Evolutionary conservation across 2,888 invertebrate genomes (phyloP).

Genomic region (Perdita meconis): DNA sequence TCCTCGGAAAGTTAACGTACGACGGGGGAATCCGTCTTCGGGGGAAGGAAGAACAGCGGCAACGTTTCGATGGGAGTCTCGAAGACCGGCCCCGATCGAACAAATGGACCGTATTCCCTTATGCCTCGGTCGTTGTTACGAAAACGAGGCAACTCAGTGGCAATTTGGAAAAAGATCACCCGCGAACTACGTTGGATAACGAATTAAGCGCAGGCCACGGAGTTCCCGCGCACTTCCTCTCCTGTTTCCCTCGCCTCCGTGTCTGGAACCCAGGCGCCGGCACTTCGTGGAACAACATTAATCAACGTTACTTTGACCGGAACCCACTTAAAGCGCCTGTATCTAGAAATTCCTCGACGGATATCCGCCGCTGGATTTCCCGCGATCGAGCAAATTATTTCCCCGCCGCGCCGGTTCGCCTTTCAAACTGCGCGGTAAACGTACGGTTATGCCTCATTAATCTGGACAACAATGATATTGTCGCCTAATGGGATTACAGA

Average conservation of each 20-base stretch:
- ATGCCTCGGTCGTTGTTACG: conserved; percentile 8
- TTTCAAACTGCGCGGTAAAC: not conserved
- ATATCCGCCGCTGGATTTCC: conserved; percentile 52
- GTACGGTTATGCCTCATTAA: conserved; percentile 12
- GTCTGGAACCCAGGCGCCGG: conserved; percentile 42
- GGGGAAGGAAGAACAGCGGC: not conserved
- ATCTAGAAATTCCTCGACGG: conserved; percentile 45
- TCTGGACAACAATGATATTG: conserved; percentile 13
- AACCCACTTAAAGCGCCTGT: conserved; percentile 58
- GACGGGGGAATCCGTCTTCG: not conserved
- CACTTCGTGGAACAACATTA: conserved; percentile 60
- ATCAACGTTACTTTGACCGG: conserved; percentile 63
- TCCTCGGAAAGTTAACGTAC: conserved; percentile 4
- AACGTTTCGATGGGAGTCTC: not conserved
- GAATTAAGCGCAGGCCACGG: conserved; percentile 48
- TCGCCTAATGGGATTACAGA: not conserved
- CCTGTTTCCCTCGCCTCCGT: conserved; percentile 5
- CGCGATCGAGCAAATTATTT: conserved; percentile 56
- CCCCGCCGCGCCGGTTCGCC: not conserved
- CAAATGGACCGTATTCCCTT: conserved; percentile 28
- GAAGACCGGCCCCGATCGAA: conserved; percentile 17
- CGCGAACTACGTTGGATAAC: conserved; percentile 48
- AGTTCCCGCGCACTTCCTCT: conserved; percentile 32
- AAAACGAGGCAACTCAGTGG: not conserved
- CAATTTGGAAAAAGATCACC: conserved; percentile 47